Evolutionary conservation across 2,888 invertebrate species (phyloP).

Genomic region (Acleris cristana): DNA sequence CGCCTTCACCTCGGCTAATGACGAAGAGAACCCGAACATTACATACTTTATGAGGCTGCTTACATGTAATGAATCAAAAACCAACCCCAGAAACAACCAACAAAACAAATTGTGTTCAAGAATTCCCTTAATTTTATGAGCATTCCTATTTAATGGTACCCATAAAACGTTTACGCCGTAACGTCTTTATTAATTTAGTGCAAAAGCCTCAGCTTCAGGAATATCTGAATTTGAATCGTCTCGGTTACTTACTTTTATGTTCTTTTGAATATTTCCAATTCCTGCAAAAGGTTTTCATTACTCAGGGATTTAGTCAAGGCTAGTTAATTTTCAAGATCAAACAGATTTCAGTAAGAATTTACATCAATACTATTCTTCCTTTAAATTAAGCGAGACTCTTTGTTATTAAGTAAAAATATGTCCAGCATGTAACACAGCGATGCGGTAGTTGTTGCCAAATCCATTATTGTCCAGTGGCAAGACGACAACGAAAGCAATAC

Average conservation of each 20-base stretch:
- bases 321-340: not conserved
- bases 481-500: conserved; percentile 55
- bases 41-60: conserved; percentile 19
- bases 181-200: no score
- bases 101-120: not conserved
- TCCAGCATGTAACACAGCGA: conserved; percentile 26
- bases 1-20: conserved; percentile 27
- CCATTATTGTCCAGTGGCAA: conserved; percentile 50
- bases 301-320: no score
- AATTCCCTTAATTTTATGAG: no score
- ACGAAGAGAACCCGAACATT: conserved; percentile 28
- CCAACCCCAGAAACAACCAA: conserved; percentile 1
- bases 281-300: no score
- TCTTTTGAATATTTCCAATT: no score
- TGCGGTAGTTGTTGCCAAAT: conserved; percentile 51
- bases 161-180: no score
- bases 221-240: no score
- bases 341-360: not conserved
- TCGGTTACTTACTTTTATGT: no score
- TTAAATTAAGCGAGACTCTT: not conserved
- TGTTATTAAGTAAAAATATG: not conserved
- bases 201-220: no score
- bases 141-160: no score
- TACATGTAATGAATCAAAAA: conserved; percentile 10
- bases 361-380: not conserved